Evolutionary conservation across 2,888 invertebrate species (phyloP).

Genomic region (Megamerina dolium): DNA sequence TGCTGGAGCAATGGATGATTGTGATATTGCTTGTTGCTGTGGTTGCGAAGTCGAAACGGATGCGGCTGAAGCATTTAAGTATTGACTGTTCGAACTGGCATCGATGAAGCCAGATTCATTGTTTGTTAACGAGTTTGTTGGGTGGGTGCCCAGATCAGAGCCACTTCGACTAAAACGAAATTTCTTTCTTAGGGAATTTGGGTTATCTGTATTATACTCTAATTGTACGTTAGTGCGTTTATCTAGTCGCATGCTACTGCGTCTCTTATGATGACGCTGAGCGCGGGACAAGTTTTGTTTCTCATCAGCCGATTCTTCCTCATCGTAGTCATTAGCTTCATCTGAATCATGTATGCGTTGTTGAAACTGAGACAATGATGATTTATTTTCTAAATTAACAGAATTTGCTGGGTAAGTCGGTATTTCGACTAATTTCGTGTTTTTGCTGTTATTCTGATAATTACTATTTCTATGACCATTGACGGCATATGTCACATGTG

Average conservation of each 20-base stretch:
- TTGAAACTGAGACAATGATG: conserved; percentile 6
- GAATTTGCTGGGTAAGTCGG: too few species aligned
- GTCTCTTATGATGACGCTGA: conserved; percentile 37
- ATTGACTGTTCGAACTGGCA: conserved; percentile 35
- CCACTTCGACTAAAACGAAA: conserved; percentile 42
- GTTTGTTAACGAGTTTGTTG: conserved; percentile 21
- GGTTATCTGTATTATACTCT: conserved; percentile 35
- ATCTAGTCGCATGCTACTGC: conserved; percentile 26
- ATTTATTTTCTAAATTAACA: too few species aligned
- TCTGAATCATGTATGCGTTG: conserved; percentile 22
- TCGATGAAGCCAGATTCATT: conserved; percentile 48
- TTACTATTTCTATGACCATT: too few species aligned
- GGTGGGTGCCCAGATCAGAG: conserved; percentile 16
- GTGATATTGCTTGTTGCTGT: conserved; percentile 6
- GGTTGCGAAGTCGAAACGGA: conserved; percentile 5
- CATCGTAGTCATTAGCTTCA: conserved; percentile 34
- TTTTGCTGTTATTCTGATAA: conserved; percentile 6
- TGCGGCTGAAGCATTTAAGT: conserved; percentile 28
- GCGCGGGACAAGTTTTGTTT: conserved; percentile 23
- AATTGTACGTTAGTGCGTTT: conserved; percentile 30
- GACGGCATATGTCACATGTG: conserved; percentile 1
- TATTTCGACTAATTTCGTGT: background rate
- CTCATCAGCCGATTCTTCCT: conserved; percentile 30
- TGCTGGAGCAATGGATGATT: conserved; percentile 12
- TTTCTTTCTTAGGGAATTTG: conserved; percentile 45